Evolutionary conservation across 2,888 invertebrate species (phyloP).

Genomic region (Thalpophila matura): DNA sequence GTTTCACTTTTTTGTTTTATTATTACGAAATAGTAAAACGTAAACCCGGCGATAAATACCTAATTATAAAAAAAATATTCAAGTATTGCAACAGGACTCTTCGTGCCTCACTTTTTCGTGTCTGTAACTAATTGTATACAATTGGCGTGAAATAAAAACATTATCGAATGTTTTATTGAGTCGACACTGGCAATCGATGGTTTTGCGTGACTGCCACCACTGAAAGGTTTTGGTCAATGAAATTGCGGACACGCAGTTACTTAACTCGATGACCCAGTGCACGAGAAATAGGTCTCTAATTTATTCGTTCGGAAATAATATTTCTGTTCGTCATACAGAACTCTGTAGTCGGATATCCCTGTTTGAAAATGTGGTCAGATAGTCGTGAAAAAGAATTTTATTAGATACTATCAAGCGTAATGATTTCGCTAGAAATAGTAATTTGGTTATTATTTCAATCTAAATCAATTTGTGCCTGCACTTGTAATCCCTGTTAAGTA

Average conservation of each 20-base stretch:
- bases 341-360: not conserved
- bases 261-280: slow-evolving; percentile 47
- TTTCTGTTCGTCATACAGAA: not conserved
- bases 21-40: too few species aligned
- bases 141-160: slow-evolving; percentile 76
- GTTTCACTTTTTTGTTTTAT: too few species aligned
- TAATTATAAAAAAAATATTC: slow-evolving; percentile 19
- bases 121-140: slow-evolving; percentile 76
- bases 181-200: slow-evolving; percentile 66
- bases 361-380: too few species aligned
- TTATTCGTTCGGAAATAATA: slow-evolving; percentile 4
- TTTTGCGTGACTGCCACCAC: slow-evolving; percentile 72
- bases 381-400: too few species aligned
- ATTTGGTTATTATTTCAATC: too few species aligned
- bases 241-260: slow-evolving; percentile 61
- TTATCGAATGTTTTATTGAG: slow-evolving; percentile 71
- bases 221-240: slow-evolving; percentile 64
- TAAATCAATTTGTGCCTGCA: too few species aligned
- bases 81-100: slow-evolving; percentile 65
- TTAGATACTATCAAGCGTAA: too few species aligned
- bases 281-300: slow-evolving; percentile 29
- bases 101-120: slow-evolving; percentile 70
- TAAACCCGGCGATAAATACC: too few species aligned
- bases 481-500: too few species aligned
- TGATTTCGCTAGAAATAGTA: too few species aligned